Evolutionary conservation across 1,140 invertebrate species (phyloP).

Genomic region (Akabosia matsudoensis): DNA sequence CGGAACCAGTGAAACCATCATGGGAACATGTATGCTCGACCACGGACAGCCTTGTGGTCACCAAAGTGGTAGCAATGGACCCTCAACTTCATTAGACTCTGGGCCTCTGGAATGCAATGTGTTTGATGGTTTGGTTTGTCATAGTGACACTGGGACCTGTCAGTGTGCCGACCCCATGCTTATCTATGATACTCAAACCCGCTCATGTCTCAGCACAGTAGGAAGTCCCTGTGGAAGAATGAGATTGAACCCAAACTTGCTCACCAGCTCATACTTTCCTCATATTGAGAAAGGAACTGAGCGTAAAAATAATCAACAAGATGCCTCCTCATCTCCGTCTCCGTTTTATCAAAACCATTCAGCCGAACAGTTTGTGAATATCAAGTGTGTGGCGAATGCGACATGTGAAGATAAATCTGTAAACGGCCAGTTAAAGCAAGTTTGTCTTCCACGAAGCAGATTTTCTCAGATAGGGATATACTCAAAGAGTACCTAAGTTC

Average conservation of each 20-base stretch:
- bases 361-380: conserved; percentile 1
- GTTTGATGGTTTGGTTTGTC: conserved; percentile 30
- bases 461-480: neutral
- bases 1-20: conserved; percentile 14
- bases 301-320: neutral
- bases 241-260: neutral
- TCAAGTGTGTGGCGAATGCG: conserved; percentile 27
- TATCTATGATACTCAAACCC: conserved; percentile 14
- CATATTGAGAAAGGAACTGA: neutral
- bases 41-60: conserved; percentile 23
- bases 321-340: neutral
- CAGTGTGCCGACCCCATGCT: conserved; percentile 24
- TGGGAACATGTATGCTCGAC: conserved; percentile 29
- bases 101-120: conserved; percentile 27
- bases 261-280: neutral
- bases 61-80: conserved; percentile 5
- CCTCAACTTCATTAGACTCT: neutral
- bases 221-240: conserved; percentile 26
- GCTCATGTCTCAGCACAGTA: conserved; percentile 4
- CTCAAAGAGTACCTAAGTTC: neutral
- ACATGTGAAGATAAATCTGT: conserved; percentile 21
- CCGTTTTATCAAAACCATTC: neutral
- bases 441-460: conserved; percentile 20
- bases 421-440: conserved; percentile 11
- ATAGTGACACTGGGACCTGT: conserved; percentile 18